phyloP scores from a whole-genome alignment of 2,888 invertebrate genomes.

The Drosophila sordidula region DNA sequence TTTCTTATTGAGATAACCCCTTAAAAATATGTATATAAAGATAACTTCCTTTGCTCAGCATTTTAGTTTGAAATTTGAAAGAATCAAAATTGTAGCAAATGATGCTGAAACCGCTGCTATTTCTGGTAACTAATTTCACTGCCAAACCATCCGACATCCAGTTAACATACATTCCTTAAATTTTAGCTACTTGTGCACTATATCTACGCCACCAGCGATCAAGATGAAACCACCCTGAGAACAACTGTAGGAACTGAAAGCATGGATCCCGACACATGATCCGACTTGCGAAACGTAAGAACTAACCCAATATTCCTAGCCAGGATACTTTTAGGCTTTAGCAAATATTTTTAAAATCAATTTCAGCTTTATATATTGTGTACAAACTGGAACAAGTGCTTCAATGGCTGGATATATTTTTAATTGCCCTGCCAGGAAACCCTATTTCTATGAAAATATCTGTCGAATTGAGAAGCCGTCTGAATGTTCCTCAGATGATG shows the following conservation, averaged over 20 bases:
- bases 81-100: conserved; percentile 10
- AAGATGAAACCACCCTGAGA: background rate
- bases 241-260: background rate
- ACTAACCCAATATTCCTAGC: background rate
- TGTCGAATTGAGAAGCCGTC: too few relatives aligned
- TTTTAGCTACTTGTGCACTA: too few relatives aligned
- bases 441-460: background rate
- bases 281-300: background rate
- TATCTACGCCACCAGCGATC: too few relatives aligned
- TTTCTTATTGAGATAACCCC: background rate
- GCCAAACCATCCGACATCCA: background rate
- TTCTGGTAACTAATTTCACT: conserved; percentile 37
- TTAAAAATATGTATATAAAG: conserved; percentile 14
- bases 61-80: conserved; percentile 46
- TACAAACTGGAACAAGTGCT: too few relatives aligned
- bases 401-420: background rate
- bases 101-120: conserved; percentile 12
- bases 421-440: background rate
- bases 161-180: background rate
- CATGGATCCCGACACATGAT: background rate
- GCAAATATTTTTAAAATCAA: too few relatives aligned
- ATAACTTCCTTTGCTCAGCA: conserved; percentile 40
- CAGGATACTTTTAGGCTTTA: background rate
- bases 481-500: background rate
- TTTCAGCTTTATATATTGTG: too few relatives aligned